phyloP scores from a whole-genome alignment of 2,113 vertebrate species.

The Poicephalus meyeri region DNA sequence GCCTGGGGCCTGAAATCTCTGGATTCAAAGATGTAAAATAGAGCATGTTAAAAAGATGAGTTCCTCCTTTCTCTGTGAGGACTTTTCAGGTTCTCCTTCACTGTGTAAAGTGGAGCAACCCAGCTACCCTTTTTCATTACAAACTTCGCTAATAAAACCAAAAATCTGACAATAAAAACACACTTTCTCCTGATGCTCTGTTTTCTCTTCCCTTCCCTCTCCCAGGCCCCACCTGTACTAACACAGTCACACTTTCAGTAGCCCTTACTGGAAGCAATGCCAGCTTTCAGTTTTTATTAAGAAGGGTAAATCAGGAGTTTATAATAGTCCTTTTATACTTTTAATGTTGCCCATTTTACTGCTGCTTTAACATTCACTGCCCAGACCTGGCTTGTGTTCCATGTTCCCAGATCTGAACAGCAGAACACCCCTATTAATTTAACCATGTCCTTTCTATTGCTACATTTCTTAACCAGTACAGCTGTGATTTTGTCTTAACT shows the following conservation, averaged over 20 bases:
- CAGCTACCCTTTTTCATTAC: neutral
- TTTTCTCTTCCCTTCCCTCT: conserved; percentile 33
- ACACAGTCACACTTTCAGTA: conserved; percentile 60
- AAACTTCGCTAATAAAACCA: neutral
- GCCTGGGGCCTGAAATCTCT: neutral
- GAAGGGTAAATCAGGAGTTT: conserved; percentile 57
- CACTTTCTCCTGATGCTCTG: conserved; percentile 15
- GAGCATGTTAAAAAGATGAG: neutral
- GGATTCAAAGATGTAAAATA: neutral
- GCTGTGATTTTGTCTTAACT: conserved; percentile 53
- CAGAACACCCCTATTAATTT: conserved; percentile 61
- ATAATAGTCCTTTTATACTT: conserved; percentile 72
- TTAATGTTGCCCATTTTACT: conserved; percentile 64
- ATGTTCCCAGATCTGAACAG: conserved; percentile 60
- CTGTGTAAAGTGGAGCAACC: neutral
- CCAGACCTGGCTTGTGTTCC: conserved; percentile 61
- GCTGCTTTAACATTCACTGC: conserved; percentile 63
- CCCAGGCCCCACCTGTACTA: conserved; percentile 22
- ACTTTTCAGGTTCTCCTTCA: neutral
- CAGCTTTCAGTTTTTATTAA: conserved; percentile 62
- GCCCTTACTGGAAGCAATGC: conserved; percentile 43
- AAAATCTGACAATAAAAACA: conserved; percentile 25
- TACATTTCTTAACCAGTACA: conserved; percentile 32
- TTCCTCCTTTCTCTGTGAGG: neutral
- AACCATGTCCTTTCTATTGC: conserved; percentile 49